Conservation (phyloP, 2,797 vertebrate genomes). For the Melanotaenia pygmaea region DNA sequence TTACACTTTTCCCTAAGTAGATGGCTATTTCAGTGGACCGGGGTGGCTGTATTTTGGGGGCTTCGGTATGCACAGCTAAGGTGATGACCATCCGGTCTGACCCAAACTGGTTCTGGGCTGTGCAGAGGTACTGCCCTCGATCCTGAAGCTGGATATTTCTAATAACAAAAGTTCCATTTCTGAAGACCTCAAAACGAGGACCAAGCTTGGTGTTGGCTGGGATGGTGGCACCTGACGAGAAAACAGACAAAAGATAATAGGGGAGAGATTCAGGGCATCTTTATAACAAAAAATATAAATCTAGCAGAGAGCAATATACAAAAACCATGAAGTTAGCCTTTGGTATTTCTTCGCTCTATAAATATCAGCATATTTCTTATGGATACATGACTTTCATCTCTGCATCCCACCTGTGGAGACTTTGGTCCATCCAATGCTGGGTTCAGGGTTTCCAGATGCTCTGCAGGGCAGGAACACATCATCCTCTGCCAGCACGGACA, state of each 20-base stretch:
- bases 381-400: neutral
- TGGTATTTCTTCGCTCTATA: too few species aligned
- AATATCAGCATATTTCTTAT: too few species aligned
- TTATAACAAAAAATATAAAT: too few species aligned
- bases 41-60: slow-evolving; percentile 77
- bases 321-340: too few species aligned
- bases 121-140: slow-evolving; percentile 86
- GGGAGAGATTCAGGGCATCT: too few species aligned
- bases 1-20: slow-evolving; percentile 76
- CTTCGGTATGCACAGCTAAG: slow-evolving; percentile 80
- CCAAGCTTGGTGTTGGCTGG: slow-evolving; percentile 82
- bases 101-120: slow-evolving; percentile 81
- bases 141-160: slow-evolving; percentile 85
- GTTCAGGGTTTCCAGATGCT: slow-evolving; percentile 79
- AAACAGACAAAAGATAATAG: neutral
- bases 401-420: slow-evolving; percentile 81
- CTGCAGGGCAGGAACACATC: slow-evolving; percentile 81
- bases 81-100: slow-evolving; percentile 83
- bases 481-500: slow-evolving; percentile 80
- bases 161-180: slow-evolving; percentile 84
- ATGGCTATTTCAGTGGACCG: slow-evolving; percentile 70
- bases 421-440: slow-evolving; percentile 83
- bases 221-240: slow-evolving; percentile 81
- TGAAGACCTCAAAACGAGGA: slow-evolving; percentile 84
- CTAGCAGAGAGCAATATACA: too few species aligned